Evolutionary conservation across 35 echinoderm and acorn worm genomes (phyloP).

Genomic region (Strongylocentrotus purpuratus): DNA sequence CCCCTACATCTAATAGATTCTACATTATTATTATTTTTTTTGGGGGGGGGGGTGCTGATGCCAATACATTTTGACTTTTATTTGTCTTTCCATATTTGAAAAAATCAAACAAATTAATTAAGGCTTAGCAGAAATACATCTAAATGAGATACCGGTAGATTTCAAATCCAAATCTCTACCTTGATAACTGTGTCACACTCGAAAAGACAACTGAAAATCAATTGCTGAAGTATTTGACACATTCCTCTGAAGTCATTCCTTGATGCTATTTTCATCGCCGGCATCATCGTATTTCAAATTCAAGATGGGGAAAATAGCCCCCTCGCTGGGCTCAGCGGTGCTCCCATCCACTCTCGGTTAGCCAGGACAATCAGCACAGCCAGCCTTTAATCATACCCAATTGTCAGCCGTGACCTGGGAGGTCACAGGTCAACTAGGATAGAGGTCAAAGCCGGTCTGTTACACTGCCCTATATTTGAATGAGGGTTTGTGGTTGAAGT

Average conservation of each 20-base stretch:
- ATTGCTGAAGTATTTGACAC: neutral
- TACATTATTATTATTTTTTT: too few relatives aligned
- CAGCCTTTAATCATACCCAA: conserved; percentile 21
- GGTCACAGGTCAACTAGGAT: conserved; percentile 12
- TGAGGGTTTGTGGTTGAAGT: neutral
- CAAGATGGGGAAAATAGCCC: conserved; percentile 7
- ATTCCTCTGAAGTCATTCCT: neutral
- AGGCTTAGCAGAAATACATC: neutral
- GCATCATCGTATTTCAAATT: conserved; percentile 19
- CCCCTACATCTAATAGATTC: too few relatives aligned
- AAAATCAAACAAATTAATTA: too few relatives aligned
- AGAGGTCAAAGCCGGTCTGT: conserved; percentile 43
- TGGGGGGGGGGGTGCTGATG: too few relatives aligned
- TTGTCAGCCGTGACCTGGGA: neutral
- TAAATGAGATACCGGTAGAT: neutral
- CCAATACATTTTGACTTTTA: too few relatives aligned
- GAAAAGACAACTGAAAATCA: neutral
- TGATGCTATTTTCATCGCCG: neutral
- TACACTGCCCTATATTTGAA: conserved; percentile 11
- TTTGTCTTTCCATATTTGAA: too few relatives aligned
- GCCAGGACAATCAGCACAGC: conserved; percentile 41
- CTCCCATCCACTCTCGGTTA: neutral
- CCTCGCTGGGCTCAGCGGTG: conserved; percentile 21
- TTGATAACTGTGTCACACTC: neutral
- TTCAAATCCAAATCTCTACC: neutral